Evolutionary conservation across 2,797 vertebrate species (phyloP).

Genomic region (Mus caroli): DNA sequence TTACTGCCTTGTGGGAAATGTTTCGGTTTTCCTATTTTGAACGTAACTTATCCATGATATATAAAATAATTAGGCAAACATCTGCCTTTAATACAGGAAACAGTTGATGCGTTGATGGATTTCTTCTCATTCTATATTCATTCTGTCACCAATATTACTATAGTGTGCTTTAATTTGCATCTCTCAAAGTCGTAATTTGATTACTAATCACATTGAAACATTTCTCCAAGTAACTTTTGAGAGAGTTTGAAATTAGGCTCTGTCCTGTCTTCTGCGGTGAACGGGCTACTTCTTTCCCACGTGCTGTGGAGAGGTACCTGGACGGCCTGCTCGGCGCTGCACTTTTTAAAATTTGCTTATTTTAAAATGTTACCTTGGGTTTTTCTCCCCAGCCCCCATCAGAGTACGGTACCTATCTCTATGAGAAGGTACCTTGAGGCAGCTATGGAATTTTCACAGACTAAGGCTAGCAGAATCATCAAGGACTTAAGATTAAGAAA

Average conservation of each 20-base stretch:
- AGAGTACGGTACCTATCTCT: neutral
- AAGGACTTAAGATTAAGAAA: neutral
- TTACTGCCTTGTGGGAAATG: neutral
- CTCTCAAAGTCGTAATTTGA: neutral
- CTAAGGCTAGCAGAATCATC: neutral
- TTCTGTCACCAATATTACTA: neutral
- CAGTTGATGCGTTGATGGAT: neutral
- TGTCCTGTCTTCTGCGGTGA: neutral
- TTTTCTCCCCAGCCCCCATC: neutral
- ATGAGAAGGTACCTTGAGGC: neutral
- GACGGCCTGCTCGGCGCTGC: neutral
- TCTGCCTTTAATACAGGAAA: neutral
- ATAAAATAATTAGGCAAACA: neutral
- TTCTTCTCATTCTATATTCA: neutral
- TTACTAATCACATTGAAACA: constrained; percentile 28
- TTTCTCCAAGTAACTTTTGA: constrained; percentile 20
- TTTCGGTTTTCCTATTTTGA: neutral
- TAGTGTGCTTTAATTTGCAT: neutral
- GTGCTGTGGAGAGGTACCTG: neutral
- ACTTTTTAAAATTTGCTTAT: neutral
- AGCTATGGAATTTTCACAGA: neutral
- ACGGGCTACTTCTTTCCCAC: neutral
- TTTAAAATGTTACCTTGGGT: neutral
- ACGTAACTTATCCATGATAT: neutral
- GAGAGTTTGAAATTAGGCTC: neutral